Evolutionary conservation across 1,140 invertebrate genomes (phyloP), one percentile per base, ranked within the genome.

Genomic region (Archegozetes longisetosus): DNA sequence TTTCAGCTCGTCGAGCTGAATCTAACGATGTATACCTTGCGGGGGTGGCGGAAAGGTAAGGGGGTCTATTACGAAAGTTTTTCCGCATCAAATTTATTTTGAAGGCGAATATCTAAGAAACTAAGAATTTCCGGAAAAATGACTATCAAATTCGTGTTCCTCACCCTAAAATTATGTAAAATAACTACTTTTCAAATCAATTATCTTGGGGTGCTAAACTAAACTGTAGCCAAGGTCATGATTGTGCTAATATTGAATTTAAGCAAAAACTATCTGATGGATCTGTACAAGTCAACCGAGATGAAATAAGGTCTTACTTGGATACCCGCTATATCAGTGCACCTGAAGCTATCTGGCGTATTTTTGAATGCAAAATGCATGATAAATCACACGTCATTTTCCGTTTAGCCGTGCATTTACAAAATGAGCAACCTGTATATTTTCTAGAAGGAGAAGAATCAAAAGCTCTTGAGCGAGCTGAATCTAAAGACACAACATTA

Each of bases 391-490:
- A 72, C 48, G 54, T 69, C 32, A 67, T 76, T 64, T 47, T 69
- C 40, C 70, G 73, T 62, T 66, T 78, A 29, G 67, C 67, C 3
- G 73, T 77, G 9, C 74, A 78, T 70, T 62, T 79, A 17, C 67
- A 72, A 64, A 72, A 72, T 67, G 68, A 71, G 57, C 72, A 77
- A 56, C 40, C 51, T 12, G 61, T 71, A 25, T 67, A 64, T 60
- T 71, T 68, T 53, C n/a, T 49, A 49, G 32, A 53, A 32, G 24
- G 22, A 47, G n/a, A 52, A 51, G 27, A 60, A 60, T 9, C 53
- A 55, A 40, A 55, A 24, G 49, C 61, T 54, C 22, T 46, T 49
- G 13, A 26, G 58, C 12, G n/a, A 57, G 3, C 24, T 14, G 6
- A n/a, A 9, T 2, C 14, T n/a, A 58, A 48, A 53, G 4, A 62